These are phyloP conservation scores for Onychomys torridus DNA, from an alignment of 2,797 vertebrate species.

Conservation along the genomic window DNA sequence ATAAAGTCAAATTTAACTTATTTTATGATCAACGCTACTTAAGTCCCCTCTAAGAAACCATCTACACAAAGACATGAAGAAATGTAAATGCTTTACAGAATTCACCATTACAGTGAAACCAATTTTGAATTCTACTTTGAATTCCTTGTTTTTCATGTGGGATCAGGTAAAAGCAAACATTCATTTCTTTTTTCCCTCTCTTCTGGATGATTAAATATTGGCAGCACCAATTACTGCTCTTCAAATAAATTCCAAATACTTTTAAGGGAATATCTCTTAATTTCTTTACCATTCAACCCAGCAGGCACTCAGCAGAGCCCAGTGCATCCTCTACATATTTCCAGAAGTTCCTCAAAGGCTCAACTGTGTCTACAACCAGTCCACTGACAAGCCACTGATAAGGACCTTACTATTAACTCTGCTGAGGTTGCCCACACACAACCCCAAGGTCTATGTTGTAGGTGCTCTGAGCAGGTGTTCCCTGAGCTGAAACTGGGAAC, in stretches of 20 bases:
- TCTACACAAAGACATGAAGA: not conserved
- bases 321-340: not conserved
- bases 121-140: not conserved
- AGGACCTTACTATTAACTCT: not conserved
- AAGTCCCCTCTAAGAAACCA: not conserved
- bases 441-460: not conserved
- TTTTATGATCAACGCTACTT: not conserved
- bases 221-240: not conserved
- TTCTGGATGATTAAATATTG: not conserved
- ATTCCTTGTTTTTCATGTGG: not conserved
- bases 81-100: not conserved
- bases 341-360: not conserved
- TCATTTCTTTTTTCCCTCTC: not conserved
- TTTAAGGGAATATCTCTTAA: not conserved
- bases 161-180: not conserved
- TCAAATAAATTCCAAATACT: not conserved
- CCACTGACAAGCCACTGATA: not conserved
- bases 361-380: not conserved
- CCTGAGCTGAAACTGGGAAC: not conserved
- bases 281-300: not conserved
- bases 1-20: not conserved
- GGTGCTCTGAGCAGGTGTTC: not conserved
- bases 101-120: not conserved
- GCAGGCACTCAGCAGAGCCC: not conserved
- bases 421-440: fast-evolving